These are phyloP conservation scores for Proctacanthus coquilletti DNA, from an alignment of 1,140 invertebrate species.

Conservation along the genomic window DNA sequence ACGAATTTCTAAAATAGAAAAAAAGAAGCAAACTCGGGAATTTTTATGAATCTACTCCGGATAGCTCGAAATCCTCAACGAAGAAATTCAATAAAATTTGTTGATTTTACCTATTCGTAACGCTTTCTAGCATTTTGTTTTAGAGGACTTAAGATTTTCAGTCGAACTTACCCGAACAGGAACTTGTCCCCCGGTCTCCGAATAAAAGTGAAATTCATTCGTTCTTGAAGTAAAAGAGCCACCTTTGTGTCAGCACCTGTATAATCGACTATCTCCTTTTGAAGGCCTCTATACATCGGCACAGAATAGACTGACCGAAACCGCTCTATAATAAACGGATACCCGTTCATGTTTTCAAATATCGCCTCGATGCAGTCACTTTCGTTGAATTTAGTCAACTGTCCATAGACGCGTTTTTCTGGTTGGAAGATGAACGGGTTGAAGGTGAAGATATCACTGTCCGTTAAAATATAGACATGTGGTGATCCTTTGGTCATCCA, in stretches of 20 bases:
- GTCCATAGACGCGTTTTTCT: not conserved
- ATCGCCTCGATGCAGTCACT: not conserved
- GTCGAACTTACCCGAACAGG: conserved; percentile 20
- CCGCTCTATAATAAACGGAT: conserved; percentile 18
- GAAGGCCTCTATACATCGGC: conserved; percentile 9
- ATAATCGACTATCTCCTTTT: conserved; percentile 8
- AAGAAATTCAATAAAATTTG: not conserved
- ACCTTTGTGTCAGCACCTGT: conserved; percentile 18
- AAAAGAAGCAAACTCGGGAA: not conserved
- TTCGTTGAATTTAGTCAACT: not conserved
- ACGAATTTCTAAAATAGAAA: not conserved
- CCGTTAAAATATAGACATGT: not conserved
- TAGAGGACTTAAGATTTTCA: not conserved
- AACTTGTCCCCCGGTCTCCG: conserved; percentile 18
- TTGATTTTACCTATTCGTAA: conserved; percentile 1
- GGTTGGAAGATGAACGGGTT: not conserved
- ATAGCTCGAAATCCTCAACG: not conserved
- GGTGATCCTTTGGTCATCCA: too few species aligned
- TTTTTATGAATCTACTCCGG: too few species aligned
- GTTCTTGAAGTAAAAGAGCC: conserved; percentile 11
- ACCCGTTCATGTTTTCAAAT: conserved; percentile 18
- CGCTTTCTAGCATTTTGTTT: not conserved
- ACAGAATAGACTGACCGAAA: conserved; percentile 23
- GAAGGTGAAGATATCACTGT: not conserved
- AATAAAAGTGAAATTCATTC: conserved; percentile 18